phyloP scores from a whole-genome alignment of 2,888 invertebrate species.

The Teinopalpus imperialis region DNA sequence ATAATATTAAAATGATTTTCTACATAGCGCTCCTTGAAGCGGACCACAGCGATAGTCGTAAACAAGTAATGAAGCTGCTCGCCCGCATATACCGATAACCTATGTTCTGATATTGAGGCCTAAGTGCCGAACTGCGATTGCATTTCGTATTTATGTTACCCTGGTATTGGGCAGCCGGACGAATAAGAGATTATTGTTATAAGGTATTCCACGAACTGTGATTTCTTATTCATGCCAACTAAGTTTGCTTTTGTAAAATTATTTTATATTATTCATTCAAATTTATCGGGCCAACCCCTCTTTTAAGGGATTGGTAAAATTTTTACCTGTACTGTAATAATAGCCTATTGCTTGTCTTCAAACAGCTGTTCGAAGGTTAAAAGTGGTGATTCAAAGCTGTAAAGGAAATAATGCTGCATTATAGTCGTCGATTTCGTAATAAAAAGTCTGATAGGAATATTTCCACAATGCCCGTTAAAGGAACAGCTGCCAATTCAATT shows the following conservation, averaged over 20 bases:
- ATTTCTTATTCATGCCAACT: too few species aligned
- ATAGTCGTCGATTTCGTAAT: conserved; percentile 42
- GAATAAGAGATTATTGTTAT: neutral
- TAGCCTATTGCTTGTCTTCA: conserved; percentile 36
- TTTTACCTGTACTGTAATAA: conserved; percentile 66
- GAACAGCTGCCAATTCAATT: conserved; percentile 32
- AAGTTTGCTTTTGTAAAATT: too few species aligned
- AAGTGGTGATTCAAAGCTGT: conserved; percentile 41
- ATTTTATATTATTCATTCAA: too few species aligned
- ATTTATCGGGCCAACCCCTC: too few species aligned
- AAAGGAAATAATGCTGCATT: conserved; percentile 42
- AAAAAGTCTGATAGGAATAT: conserved; percentile 33
- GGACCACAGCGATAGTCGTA: conserved; percentile 8
- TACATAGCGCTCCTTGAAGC: conserved; percentile 14
- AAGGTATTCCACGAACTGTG: neutral
- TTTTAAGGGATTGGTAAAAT: conserved; percentile 44
- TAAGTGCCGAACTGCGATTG: conserved; percentile 43
- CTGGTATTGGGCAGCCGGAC: conserved; percentile 29
- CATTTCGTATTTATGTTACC: conserved; percentile 34
- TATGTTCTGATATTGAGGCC: conserved; percentile 44
- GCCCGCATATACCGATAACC: conserved; percentile 51
- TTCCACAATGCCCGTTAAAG: conserved; percentile 32
- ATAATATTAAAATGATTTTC: conserved; percentile 22
- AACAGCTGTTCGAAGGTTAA: conserved; percentile 63
- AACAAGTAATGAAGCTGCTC: conserved; percentile 40